Base-by-base conservation (phyloP, 2,113 vertebrate genomes). In the Tretioscincus oriximinensis region DNA sequence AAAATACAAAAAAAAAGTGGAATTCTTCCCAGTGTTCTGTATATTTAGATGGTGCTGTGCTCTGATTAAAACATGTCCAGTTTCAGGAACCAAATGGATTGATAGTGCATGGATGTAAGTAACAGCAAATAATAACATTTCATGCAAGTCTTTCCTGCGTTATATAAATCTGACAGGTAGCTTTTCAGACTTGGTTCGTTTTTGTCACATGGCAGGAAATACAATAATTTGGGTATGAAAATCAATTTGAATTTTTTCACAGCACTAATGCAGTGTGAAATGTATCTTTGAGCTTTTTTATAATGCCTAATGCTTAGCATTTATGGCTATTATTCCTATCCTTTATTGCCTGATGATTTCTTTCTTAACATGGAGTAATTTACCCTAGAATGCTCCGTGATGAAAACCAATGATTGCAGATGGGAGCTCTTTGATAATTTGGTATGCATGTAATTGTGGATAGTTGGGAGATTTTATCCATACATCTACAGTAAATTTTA, bases 231-330 rank as follows among this genome's bases (percentile, higher is more conserved):
- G 66, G 35, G 41, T 82, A 54, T 63, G 66, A 73, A 76, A 82
- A 82, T 83, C 68, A 78, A 1, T 64, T 74, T 81, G 73, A 67
- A 72, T 58, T 78, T 90, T 76, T 87, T 87, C 64, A 83, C 63
- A 14, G 22, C 66, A 60, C 49, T 86, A 70, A 80, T 87, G 71
- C 78, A 76, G 86, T 85, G 73, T 81, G 82, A 78, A 90, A 91
- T 84, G 28, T 21, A 0, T 35, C 11, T 65, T 63, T 73, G 49
- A 67, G 26, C 16, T 85, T 83, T 86, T 82, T 73, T 31, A 72
- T 77, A 60, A 41, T 12, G 82, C 86, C 74, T 76, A 74, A 58
- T 80, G 28, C 65, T 78, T 77, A 20, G 77, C 21, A 41, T 86
- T 84, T 66, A 80, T 84, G 8, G 76, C 31, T 85, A 75, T 72